Base-by-base conservation (phyloP, 2,797 vertebrate species). In the Sparus aurata region DNA sequence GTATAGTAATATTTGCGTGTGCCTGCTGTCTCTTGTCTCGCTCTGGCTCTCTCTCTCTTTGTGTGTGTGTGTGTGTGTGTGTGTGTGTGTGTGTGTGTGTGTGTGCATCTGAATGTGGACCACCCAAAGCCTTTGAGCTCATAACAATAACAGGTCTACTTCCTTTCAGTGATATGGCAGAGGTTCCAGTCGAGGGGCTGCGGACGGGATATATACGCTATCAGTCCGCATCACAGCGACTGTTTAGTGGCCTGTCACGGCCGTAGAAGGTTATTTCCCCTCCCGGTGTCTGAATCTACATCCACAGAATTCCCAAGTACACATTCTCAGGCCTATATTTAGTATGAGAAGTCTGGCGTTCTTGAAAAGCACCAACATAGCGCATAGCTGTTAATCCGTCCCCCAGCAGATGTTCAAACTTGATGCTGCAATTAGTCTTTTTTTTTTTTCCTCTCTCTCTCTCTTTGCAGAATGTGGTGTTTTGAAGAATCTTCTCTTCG, bases 131-230 rank as follows among this genome's bases (percentile, higher is more conserved):
- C 72, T 90, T 89, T 89, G 55, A 76, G 88, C 60, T 86, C 82
- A 83, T 92, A 94, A 94, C 88, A 95, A 94, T 93, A 95, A 94
- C 93, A 94, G 85, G 81, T 87, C 86, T 73, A 84, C 87, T 93
- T 95, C 91, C 91, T 91, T 64, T 62, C 72, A 78, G 76, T 87
- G 92, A 94, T 92, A 93, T 57, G 80, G 82, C 63, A 54, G 53
- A 12, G 79, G 82, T 88, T 90, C 75, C 63, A 87, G 69, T 82
- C n/a, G 27, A 87, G 79, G 66, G 79, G 69, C 77, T 62, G 62
- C 53, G 79, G 75, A 82, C 61, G 43, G 85, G 78, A 85, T 77
- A 76, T 75, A 76, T 75, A 75, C 68, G 13, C 54, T 87, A 91
- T 94, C 89, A 76, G 84, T 88, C 47, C 74, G 85, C 84, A 88